Evolutionary conservation across 2,888 invertebrate genomes (phyloP), one percentile per base, ranked within the genome.

Genomic region (Sipha maydis): DNA sequence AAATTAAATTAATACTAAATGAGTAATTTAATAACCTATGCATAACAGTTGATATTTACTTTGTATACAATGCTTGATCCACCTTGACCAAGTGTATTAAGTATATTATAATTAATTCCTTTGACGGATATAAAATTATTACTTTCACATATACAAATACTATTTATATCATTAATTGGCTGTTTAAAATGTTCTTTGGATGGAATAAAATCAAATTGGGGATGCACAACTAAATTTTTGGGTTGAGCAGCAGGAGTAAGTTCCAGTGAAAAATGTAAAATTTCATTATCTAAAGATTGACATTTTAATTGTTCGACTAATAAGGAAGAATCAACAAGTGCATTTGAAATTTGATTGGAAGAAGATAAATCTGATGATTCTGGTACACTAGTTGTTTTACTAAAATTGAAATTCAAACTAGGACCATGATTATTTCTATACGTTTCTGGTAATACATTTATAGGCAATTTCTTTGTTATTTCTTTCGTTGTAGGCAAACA

Each of bases 51-150:
- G 21, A 69, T 61, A 73, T 34, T 77, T 67, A 92, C 92, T 91
- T 91, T 91, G 89, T 91, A 95, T 5, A 98, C 98, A 92, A 96
- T 95, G 91, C 97, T 97, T 88, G 97, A 97, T 73, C 98, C 98
- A n/a, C 98, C 98, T 90, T 94, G 94, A 0, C 98, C 98, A 79
- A 98, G 92, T 90, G 94, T 93, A 90, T 95, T 95, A 25, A 96
- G 93, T 83, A 96, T 94, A 90, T 94, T 92, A 92, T 97, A 98
- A 54, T 94, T 93, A 83, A 94, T 94, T 41, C 94, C 94, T 90
- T 97, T 97, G 3, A 98, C 95, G n/a, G 69, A 85, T 56, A 90
- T 85, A 71, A 25, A 79, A 25, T 89, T 85, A 48, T 85, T 73
- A 85, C 56, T 89, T 4, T 61, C 56, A 48, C 86, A 88, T 82